Base-by-base conservation (phyloP, 2,113 vertebrate genomes). In the Emydocephalus ijimae region DNA sequence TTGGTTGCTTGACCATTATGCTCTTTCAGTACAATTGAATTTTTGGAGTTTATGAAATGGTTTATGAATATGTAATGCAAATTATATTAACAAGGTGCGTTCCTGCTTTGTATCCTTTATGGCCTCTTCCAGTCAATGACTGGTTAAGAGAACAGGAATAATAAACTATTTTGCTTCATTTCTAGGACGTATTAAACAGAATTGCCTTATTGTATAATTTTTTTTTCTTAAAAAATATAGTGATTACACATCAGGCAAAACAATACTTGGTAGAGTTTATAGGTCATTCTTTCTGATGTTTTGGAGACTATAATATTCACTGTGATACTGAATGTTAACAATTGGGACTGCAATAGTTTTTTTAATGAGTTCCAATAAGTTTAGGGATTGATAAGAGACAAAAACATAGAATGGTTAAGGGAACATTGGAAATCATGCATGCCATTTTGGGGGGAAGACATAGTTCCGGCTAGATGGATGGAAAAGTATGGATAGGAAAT, bases 61-160 rank as follows among this genome's bases (percentile, higher is more conserved):
- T 97, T 98, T 98, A 98, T 98, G 97, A 98, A 98, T 98, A 98
- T 98, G 97, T 98, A 98, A 98, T 97, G 97, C 97, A 98, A 98
- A 98, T 97, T 97, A 97, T 97, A 97, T 98, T 98, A 98, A 98
- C 97, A 98, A 97, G 97, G 97, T 96, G 96, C 98, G 97, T 97
- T 96, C 96, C 97, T 96, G 96, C 95, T 97, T 97, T 97, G 98
- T 97, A 97, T 97, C 96, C 97, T 98, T 97, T 97, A 97, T 96
- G 97, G 96, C 94, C 95, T 94, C 96, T 97, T 97, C 96, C 96
- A 97, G 96, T 96, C 96, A 94, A 96, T 93, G 96, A 95, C 96
- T 96, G 89, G 94, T 92, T 94, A 96, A 94, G 95, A 96, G 94
- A 96, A 96, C 81, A 95, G 94, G 94, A 91, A 6, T 43, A 92